Base-by-base conservation (phyloP, 2,888 invertebrate genomes). In the Smittia aterrima region DNA sequence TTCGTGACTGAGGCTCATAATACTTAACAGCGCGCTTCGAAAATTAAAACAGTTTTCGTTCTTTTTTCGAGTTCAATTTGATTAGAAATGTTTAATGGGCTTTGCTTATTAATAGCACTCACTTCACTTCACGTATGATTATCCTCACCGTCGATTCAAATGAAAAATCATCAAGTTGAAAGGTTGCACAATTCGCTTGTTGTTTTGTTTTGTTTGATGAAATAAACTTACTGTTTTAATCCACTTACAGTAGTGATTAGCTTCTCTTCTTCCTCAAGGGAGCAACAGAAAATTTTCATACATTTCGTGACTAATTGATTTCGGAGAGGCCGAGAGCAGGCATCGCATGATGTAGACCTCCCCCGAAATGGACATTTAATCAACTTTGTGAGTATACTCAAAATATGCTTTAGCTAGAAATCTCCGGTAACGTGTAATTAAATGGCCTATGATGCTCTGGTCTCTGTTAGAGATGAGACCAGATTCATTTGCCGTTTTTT, bases 231-330 rank as follows among this genome's bases (percentile, higher is more conserved):
- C 32, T 41, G 40, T 24, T 22, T 22, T 67, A 67, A 67, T 67
- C 70, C 27, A 70, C 54, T 54, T 70, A 70, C 70, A 70, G 47
- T 47, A 70, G 25, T 32, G 70, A 70, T 70, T 70, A 54, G 16
- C 20, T 20, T 58, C 18, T 22, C 2, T 22, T 22, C 2, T 22
- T 64, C 13, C 64, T 54, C 54, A 20, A 27, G 70, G 70, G 70
- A 70, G 20, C 32, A 53, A 70, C 70, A 70, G 53, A 70, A 58
- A 38, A 70, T 54, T 70, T 70, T 70, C 54, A 54, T 70, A 54
- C 54, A 53, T 54, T 70, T 70, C 70, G 70, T 70, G 70, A 70
- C 70, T 70, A 70, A 70, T 70, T 70, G 70, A 70, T 70, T 70
- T 53, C 27, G 16, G 27, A 53, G 9, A 9, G 20, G 9, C 18